Conservation (phyloP, 2,797 vertebrate species). For the Staurois parvus region DNA sequence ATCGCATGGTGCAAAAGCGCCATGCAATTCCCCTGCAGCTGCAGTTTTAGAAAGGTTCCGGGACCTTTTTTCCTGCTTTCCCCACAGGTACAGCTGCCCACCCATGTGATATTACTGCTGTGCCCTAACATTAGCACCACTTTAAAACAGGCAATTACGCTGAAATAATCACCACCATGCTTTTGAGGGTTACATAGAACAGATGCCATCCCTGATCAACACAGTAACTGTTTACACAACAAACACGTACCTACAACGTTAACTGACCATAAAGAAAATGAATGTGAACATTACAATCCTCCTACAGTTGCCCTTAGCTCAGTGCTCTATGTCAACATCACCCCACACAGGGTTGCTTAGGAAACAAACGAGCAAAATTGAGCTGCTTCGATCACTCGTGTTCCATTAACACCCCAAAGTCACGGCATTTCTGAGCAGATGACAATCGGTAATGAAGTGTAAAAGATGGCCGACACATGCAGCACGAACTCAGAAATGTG, state of each 20-base stretch:
- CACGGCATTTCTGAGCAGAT: background rate
- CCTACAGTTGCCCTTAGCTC: constrained; percentile 3
- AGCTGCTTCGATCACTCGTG: background rate
- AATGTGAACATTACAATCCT: background rate
- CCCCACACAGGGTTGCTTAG: constrained; percentile 25
- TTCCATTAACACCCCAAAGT: background rate
- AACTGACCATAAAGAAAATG: background rate
- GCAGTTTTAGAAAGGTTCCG: too few relatives aligned
- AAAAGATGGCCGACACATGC: background rate
- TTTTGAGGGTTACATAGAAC: background rate
- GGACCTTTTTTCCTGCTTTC: too few relatives aligned
- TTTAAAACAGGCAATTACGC: too few relatives aligned
- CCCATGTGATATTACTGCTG: too few relatives aligned
- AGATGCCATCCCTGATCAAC: background rate
- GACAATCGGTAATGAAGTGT: background rate
- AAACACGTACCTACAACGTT: background rate
- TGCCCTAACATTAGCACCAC: too few relatives aligned
- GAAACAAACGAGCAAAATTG: background rate
- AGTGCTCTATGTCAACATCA: background rate
- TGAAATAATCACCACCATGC: too few relatives aligned
- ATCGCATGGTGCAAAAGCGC: too few relatives aligned
- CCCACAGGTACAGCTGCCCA: too few relatives aligned
- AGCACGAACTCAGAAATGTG: background rate
- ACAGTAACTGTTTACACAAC: background rate
- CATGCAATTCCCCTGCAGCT: too few relatives aligned